Evolutionary conservation across 2,113 vertebrate species (phyloP), one percentile per base, ranked within the genome.

Genomic region (Puma concolor): DNA sequence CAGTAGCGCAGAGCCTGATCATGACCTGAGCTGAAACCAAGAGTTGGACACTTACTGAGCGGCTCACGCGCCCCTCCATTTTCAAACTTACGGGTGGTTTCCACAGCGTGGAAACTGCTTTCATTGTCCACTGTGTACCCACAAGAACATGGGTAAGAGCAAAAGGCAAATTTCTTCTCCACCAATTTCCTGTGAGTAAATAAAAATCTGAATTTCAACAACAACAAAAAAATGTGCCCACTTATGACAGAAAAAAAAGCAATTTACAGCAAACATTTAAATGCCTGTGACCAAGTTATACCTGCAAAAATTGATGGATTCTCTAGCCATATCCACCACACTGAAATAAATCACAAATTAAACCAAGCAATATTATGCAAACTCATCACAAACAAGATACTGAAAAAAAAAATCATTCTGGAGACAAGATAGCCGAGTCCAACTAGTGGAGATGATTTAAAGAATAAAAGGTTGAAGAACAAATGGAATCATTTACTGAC

Each of bases 391-490:
- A 92, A 77, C 36, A 96, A 81, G 38, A 91, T 12, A 90, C 19
- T 76, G n/a, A 50, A 95, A 95, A 92, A 48, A 38, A 93, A 50
- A 41, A 77, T 63, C 16, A 85, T 7, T 82, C n/a, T 63, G 96
- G 25, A 72, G 50, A 91, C 2, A 69, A 79, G 27, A 77, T 52
- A 31, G 14, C 64, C 91, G 91, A 93, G 19, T 57, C 10, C 64
- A 95, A 89, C 90, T 25, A 89, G 8, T 60, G 12, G 12, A 93
- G 11, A 90, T 54, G 17, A 87, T 84, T 97, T 94, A 82, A 44
- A 96, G 96, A 97, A 96, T 25, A 92, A 97, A 98, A 88, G 8
- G 23, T 67, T 48, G 52, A 69, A 64, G 38, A 97, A 86, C 16
- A 97, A 92, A 91, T 52, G 48, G 60, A 97, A 86, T 91, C 21